Evolutionary conservation across 2,113 vertebrate species (phyloP), one percentile per base, ranked within the genome.

Genomic region (Engystomops pustulosus): DNA sequence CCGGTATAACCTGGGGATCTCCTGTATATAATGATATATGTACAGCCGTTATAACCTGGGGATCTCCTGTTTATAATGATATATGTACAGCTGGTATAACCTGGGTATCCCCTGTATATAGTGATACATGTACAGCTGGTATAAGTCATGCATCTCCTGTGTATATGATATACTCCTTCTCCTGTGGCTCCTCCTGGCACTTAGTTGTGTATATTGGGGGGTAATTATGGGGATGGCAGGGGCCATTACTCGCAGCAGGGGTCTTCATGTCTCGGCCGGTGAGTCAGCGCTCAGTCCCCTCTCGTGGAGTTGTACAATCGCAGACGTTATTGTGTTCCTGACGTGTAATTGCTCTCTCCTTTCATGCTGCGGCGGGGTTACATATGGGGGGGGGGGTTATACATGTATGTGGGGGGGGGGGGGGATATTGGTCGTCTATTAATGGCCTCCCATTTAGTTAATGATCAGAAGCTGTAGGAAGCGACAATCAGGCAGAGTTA

Each of bases 401-500:
- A 34, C 30, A 49, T 67, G 15, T 17, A 17, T 12, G 78, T n/a
- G 8, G 5, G 25, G 41, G 38, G n/a, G n/a, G n/a, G n/a, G n/a
- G n/a, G n/a, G n/a, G n/a, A n/a, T 85, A 84, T 45, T 3, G 55
- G 84, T 27, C 85, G 79, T 58, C 36, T 81, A 60, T 87, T 81
- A 86, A 32, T 86, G 81, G 84, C 51, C 41, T 89, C 84, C 60
- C 1, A 80, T 86, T 87, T 87, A 88, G 75, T 62, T 89, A 86
- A 88, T 88, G 83, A 87, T 81, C 68, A 89, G 58, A 87, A 88
- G 89, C 85, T 70, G n/a, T 86, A 74, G 69, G 4, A 82, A 81
- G 55, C 80, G 86, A 44, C n/a, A 51, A 44, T 89, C 86, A 58
- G 41, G 70, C 53, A 34, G 44, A 84, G 58, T 68, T 58, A 27